Conservation (phyloP, 2,797 vertebrate species). For the Pogoniulus pusillus region DNA sequence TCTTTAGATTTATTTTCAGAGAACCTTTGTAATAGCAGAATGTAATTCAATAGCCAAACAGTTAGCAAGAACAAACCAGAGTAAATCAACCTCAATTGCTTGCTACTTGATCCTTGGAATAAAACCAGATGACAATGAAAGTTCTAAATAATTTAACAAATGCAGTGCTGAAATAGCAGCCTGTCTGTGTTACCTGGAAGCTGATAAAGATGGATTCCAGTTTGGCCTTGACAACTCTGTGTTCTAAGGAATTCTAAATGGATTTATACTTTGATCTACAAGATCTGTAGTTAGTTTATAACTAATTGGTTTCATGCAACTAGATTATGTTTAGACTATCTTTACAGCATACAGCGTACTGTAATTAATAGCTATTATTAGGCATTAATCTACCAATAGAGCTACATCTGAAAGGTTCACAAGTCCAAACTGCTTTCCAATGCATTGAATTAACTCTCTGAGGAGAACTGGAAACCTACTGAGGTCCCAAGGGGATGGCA, state of each 20-base stretch:
- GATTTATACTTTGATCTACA: background rate
- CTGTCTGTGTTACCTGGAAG: background rate
- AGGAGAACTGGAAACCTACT: background rate
- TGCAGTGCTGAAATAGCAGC: background rate
- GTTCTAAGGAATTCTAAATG: background rate
- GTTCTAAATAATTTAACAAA: background rate
- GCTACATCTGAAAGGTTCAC: background rate
- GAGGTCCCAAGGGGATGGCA: background rate
- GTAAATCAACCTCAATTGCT: constrained; percentile 13
- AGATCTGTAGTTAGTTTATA: background rate
- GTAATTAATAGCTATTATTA: background rate
- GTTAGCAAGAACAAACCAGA: constrained; percentile 1
- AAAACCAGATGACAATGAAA: background rate
- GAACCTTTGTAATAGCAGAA: background rate
- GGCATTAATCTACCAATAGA: background rate
- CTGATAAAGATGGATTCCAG: background rate
- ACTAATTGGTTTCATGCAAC: background rate
- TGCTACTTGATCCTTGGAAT: constrained; percentile 20
- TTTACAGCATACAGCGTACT: background rate
- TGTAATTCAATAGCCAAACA: background rate
- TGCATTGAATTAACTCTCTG: background rate
- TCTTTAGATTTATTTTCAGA: constrained; percentile 24
- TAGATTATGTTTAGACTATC: background rate
- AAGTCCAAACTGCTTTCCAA: background rate
- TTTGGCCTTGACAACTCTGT: background rate